Base-by-base conservation (phyloP, 2,888 invertebrate species). In the Ethmia dodecea region DNA sequence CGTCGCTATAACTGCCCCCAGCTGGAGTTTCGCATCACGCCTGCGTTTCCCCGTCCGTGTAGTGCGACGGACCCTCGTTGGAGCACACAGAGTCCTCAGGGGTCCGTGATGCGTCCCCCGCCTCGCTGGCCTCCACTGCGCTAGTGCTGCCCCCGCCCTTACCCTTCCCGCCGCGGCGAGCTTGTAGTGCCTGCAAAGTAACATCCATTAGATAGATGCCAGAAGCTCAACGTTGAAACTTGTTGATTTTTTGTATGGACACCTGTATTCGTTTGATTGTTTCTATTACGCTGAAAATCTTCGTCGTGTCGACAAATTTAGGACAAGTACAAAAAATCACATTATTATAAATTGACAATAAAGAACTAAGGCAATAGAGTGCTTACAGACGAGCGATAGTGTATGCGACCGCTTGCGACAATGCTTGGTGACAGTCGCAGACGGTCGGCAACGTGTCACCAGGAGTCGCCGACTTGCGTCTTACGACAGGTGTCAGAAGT, bases 41-140 rank as follows among this genome's bases (percentile, higher is more conserved):
- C 35, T 77, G 79, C 40, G 83, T 77, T 52, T 90, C 86, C 38
- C 87, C 90, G 49, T 89, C 89, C 27, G 89, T 90, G 64, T 89
- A 88, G 57, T 88, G 91, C 44, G 92, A 92, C 40, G 93, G 93
- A 2, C 94, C 96, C 77, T 96, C 96, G 49, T 90, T 92, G 56
- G 95, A 95, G 78, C 95, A 96, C 27, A 95, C 94, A 1, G 95
- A 95, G 78, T 96, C 96, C 74, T 96, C 96, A 8, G 95, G 95
- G 11, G 95, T 95, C 47, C 94, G 89, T 13, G 95, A 95, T 33
- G 92, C 92, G 77, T 95, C 95, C 11, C 91, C 81, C 1, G 71
- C 91, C 72, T 93, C 93, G 46, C 91, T 91, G 37, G 89, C 88
- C 68, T 92, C 92, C 47, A 88, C 87, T 48, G 86, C 90, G 64